Conservation (phyloP, 2,797 vertebrate species). For the Cottoperca gobio region DNA sequence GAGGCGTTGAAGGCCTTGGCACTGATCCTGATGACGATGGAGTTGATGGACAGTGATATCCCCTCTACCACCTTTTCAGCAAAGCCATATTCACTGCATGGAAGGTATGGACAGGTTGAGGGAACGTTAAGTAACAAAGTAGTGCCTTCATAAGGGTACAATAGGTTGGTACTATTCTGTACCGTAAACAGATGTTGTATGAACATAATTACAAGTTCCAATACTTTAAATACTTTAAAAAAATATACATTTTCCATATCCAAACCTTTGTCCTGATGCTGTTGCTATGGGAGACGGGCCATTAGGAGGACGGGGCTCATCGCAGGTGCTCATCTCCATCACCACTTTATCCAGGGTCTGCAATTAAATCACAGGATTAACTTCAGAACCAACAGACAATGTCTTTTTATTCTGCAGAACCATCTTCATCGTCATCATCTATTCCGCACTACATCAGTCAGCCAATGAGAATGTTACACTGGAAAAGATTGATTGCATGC, state of each 20-base stretch:
- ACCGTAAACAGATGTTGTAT: not conserved
- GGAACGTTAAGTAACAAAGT: not conserved
- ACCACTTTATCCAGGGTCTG: slow-evolving; percentile 97
- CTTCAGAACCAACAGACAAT: not conserved
- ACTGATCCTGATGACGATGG: slow-evolving; percentile 96
- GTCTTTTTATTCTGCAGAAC: not conserved
- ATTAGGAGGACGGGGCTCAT: slow-evolving; percentile 95
- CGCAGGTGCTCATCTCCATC: slow-evolving; percentile 99
- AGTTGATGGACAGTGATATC: slow-evolving; percentile 96
- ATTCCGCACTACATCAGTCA: not conserved
- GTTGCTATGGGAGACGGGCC: slow-evolving; percentile 98
- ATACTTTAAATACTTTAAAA: too few species aligned
- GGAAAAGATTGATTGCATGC: not conserved
- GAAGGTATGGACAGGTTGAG: not conserved
- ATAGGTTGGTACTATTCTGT: not conserved
- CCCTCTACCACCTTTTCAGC: slow-evolving; percentile 99
- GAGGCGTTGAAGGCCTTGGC: slow-evolving; percentile 99
- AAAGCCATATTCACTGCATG: slow-evolving; percentile 95
- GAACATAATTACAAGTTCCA: not conserved
- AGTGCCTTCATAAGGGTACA: not conserved
- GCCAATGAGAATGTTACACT: too few species aligned
- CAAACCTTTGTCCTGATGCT: slow-evolving; percentile 97
- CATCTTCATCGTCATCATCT: not conserved
- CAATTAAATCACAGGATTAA: not conserved
- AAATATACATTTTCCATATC: too few species aligned